Evolutionary conservation across 53 echinoderm and acorn worm species (phyloP).

Genomic region (Echinarachnius parma): DNA sequence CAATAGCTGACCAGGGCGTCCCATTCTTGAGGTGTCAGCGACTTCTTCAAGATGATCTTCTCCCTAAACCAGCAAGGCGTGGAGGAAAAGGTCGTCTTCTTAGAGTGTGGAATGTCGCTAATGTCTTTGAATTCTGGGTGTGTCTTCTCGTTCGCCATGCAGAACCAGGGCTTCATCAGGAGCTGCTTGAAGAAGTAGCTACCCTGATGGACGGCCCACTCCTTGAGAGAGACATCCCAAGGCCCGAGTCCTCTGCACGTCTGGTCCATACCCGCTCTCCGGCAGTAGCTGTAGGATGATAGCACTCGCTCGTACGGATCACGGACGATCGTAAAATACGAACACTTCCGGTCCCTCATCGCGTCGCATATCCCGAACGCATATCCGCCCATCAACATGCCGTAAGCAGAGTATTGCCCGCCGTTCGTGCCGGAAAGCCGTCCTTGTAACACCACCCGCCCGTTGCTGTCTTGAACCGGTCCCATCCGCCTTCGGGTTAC

Average conservation of each 20-base stretch:
- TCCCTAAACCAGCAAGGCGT: slow-evolving; percentile 79
- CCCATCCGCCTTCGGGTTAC: neutral
- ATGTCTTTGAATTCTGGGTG: slow-evolving; percentile 3
- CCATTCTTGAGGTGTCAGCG: slow-evolving; percentile 36
- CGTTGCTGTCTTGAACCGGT: neutral
- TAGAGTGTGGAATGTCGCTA: slow-evolving; percentile 18
- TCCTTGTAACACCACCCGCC: neutral
- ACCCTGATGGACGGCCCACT: slow-evolving; percentile 84
- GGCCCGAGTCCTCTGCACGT: slow-evolving; percentile 64
- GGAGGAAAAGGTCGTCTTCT: neutral
- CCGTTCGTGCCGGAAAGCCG: too few species aligned
- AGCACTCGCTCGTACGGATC: slow-evolving; percentile 80
- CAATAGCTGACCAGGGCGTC: slow-evolving; percentile 56
- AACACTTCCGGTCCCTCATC: slow-evolving; percentile 45
- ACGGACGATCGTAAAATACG: slow-evolving; percentile 79
- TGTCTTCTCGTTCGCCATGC: slow-evolving; percentile 22
- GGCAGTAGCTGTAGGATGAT: slow-evolving; percentile 79
- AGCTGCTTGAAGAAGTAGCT: slow-evolving; percentile 84
- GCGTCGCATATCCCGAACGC: slow-evolving; percentile 80
- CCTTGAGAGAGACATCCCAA: slow-evolving; percentile 60
- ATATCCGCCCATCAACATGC: slow-evolving; percentile 70
- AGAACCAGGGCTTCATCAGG: slow-evolving; percentile 64
- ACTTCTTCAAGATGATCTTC: slow-evolving; percentile 51
- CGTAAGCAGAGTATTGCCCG: neutral
- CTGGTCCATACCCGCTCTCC: slow-evolving; percentile 64